Evolutionary conservation across 35 echinoderm and acorn worm genomes (phyloP).

Genomic region (Diadema setosum): DNA sequence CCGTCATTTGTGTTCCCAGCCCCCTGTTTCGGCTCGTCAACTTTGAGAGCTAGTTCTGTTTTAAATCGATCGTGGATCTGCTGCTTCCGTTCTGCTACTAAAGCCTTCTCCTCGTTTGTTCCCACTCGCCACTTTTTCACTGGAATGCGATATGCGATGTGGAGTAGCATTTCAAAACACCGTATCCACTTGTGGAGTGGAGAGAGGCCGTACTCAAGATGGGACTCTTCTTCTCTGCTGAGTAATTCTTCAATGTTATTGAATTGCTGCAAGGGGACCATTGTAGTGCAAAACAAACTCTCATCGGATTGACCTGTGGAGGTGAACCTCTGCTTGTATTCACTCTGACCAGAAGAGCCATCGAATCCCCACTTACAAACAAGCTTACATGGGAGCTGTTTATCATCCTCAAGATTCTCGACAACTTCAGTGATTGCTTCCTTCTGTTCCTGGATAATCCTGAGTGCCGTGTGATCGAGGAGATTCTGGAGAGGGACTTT

Average conservation of each 20-base stretch:
- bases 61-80: conserved; percentile 51
- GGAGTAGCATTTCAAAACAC: conserved; percentile 57
- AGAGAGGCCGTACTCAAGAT: conserved; percentile 18
- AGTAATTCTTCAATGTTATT: conserved; percentile 14
- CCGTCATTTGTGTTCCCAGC: conserved; percentile 59
- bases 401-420: conserved; percentile 2
- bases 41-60: conserved; percentile 40
- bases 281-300: conserved; percentile 43
- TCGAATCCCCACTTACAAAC: conserved; percentile 65
- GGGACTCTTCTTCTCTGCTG: background rate
- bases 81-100: conserved; percentile 16
- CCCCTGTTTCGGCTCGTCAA: conserved; percentile 56
- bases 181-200: conserved; percentile 31
- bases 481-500: background rate
- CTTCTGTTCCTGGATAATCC: conserved; percentile 40
- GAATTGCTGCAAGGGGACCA: conserved; percentile 50
- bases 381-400: conserved; percentile 28
- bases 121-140: conserved; percentile 21
- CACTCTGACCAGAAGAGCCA: conserved; percentile 46
- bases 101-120: background rate
- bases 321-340: conserved; percentile 40
- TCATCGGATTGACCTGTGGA: background rate
- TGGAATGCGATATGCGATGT: conserved; percentile 32
- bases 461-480: conserved; percentile 54
- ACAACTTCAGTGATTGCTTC: conserved; percentile 27